These are phyloP conservation scores for Cyanistes caeruleus DNA, from an alignment of 2,113 vertebrate species.

Conservation along the genomic window DNA sequence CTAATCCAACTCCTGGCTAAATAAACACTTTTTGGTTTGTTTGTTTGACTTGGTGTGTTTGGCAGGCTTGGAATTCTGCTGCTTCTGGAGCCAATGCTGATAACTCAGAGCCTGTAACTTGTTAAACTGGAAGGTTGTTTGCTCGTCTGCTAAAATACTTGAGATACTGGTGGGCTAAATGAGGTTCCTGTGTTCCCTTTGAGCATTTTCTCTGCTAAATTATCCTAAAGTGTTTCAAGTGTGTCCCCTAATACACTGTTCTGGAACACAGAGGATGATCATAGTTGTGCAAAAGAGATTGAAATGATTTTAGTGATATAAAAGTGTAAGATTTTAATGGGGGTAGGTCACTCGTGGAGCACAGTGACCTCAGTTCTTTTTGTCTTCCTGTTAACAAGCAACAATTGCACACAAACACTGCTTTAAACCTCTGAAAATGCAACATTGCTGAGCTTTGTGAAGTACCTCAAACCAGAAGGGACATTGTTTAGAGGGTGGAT, in stretches of 20 bases:
- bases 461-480: not conserved
- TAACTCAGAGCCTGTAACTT: not conserved
- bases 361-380: not conserved
- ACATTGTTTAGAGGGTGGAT: not conserved
- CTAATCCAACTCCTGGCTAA: not conserved
- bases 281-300: not conserved
- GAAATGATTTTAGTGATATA: not conserved
- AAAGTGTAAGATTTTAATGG: not conserved
- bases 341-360: not conserved
- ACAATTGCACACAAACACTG: not conserved
- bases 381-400: not conserved
- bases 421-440: not conserved
- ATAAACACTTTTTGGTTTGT: not conserved
- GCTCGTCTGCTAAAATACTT: not conserved
- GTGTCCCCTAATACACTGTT: fast-evolving
- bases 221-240: not conserved
- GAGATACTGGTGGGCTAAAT: not conserved
- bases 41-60: not conserved
- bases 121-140: not conserved
- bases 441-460: not conserved
- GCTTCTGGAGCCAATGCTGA: not conserved
- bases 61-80: not conserved
- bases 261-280: not conserved
- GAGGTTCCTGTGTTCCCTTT: not conserved
- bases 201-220: not conserved